Percentiles rank a stretch among this genome's conserved stretches.
phyloP scores from a whole-genome alignment of 1,140 invertebrate genomes.

The Leptopilina clavipes region DNA sequence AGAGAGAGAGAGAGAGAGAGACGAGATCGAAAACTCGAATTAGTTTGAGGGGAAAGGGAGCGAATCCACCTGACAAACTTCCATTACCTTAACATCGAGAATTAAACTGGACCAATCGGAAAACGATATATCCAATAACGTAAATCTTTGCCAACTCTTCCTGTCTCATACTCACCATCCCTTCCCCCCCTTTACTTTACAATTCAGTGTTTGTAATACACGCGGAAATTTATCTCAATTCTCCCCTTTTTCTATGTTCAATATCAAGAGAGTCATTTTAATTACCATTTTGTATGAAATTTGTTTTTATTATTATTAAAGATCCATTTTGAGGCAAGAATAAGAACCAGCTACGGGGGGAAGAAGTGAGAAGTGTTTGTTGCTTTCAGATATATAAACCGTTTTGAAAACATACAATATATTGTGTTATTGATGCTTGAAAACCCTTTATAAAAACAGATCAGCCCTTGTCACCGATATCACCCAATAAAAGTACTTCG shows the following conservation, averaged over 20 bases:
- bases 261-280: too few relatives aligned
- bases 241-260: too few relatives aligned
- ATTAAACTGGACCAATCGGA: constrained; percentile 51
- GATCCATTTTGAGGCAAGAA: too few relatives aligned
- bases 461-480: constrained; percentile 28
- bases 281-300: too few relatives aligned
- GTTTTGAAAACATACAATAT: not conserved
- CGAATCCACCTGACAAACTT: constrained; percentile 14
- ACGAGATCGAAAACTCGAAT: constrained; percentile 30
- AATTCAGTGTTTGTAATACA: not conserved
- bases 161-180: not conserved
- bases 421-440: not conserved
- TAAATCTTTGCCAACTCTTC: constrained; percentile 50
- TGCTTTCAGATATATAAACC: not conserved
- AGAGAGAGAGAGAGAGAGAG: not conserved
- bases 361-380: too few relatives aligned
- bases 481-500: constrained; percentile 44
- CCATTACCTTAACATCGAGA: constrained; percentile 26
- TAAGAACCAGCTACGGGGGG: too few relatives aligned
- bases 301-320: too few relatives aligned
- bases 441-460: not conserved
- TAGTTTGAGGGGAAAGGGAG: not conserved
- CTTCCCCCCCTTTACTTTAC: not conserved
- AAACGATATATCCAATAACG: constrained; percentile 68
- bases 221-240: not conserved